Evolutionary conservation across 2,113 vertebrate genomes (phyloP), one percentile per base, ranked within the genome.

Genomic region (Datnioides undecimradiatus): DNA sequence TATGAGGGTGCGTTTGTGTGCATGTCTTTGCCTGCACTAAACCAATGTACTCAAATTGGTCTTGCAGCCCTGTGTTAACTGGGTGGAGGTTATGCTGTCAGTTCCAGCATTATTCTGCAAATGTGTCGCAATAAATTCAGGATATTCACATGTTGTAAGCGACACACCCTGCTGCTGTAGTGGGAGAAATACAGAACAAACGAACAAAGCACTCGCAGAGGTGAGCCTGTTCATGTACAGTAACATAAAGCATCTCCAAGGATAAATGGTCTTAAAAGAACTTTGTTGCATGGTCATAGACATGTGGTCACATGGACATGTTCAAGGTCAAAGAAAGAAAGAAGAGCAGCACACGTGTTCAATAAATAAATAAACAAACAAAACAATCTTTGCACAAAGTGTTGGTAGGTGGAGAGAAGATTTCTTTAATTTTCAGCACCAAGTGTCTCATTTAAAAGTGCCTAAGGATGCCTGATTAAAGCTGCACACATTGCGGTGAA

Each of bases 401-500:
- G 41, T 41, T 25, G 16, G 27, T 58, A 38, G 73, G 58, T 19
- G 43, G 48, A 79, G n/a, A 60, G 27, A 40, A 38, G 11, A 21
- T 25, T 3, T 25, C 9, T 0, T 79, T 58, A 82, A 88, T 80
- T 83, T 69, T 43, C 57, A 41, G 52, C 68, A 79, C 68, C 25
- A 80, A 90, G 82, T 76, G 73, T 8, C n/a, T 21, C 10, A 73
- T 86, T 86, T 80, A 63, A 25, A 80, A 88, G 72, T 60, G 54
- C 33, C 46, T 60, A 33, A 31, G 40, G 64, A 66, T 40, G 43
- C 62, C 54, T 87, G 74, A 87, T 87, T 90, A 84, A 80, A 70
- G 70, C 76, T 83, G 76, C 55, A 33, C 41, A 87, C 46, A 73
- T 76, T 58, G 59, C 90, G 84, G 63, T 77, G 67, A 75, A 88